phyloP scores from a whole-genome alignment of 1,140 invertebrate genomes.

The Hormaphis cornu region DNA sequence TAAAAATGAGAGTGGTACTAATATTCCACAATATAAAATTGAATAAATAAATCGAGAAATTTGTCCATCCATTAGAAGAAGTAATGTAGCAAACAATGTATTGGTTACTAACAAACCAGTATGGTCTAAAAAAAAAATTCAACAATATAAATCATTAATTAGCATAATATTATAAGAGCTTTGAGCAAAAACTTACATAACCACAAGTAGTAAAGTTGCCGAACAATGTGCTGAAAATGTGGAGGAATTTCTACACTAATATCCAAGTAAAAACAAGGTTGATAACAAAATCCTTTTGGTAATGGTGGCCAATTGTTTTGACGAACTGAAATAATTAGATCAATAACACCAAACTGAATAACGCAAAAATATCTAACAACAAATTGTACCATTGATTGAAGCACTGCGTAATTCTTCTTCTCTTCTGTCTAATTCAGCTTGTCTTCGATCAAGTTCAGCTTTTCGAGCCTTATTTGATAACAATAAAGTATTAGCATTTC shows the following conservation, averaged over 20 bases:
- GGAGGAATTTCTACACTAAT: slow-evolving; percentile 98
- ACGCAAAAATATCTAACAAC: background rate
- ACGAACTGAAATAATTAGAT: slow-evolving; percentile 53
- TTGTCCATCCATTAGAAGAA: slow-evolving; percentile 53
- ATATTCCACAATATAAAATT: slow-evolving; percentile 80
- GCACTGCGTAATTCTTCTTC: slow-evolving; percentile 77
- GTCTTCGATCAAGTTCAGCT: slow-evolving; percentile 77
- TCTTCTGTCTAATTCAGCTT: slow-evolving; percentile 73
- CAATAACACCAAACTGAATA: background rate
- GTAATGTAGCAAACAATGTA: slow-evolving; percentile 67
- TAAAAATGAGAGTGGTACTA: slow-evolving; percentile 93
- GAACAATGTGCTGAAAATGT: slow-evolving; percentile 92
- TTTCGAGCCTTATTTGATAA: slow-evolving; percentile 53
- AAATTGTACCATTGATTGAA: slow-evolving; percentile 51
- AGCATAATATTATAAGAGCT: background rate
- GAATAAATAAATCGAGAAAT: slow-evolving; percentile 78
- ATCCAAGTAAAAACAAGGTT: slow-evolving; percentile 99
- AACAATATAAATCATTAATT: background rate
- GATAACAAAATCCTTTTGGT: slow-evolving; percentile 79
- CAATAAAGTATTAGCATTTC: background rate
- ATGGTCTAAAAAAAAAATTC: slow-evolving; percentile 65
- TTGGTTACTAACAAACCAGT: slow-evolving; percentile 75
- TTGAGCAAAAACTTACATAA: slow-evolving; percentile 69
- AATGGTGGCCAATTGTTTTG: slow-evolving; percentile 98
- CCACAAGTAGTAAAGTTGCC: slow-evolving; percentile 92